phyloP scores from a whole-genome alignment of 2,888 invertebrate genomes.

The Polyploca ridens region DNA sequence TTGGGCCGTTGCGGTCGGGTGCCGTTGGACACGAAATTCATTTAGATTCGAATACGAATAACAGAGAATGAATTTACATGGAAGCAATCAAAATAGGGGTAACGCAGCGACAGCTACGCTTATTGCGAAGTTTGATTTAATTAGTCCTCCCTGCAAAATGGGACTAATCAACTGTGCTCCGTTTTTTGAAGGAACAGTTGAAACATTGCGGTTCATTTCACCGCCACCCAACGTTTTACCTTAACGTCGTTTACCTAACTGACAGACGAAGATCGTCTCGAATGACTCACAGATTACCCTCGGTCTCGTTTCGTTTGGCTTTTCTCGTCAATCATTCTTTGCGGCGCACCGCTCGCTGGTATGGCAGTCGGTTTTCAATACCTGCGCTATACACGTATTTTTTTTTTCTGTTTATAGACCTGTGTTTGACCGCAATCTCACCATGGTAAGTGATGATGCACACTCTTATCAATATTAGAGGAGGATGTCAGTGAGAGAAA shows the following conservation, averaged over 20 bases:
- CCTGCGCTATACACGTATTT: not conserved
- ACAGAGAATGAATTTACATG: conserved; percentile 69
- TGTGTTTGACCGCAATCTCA: no score
- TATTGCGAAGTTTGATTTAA: conserved; percentile 68
- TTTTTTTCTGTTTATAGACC: no score
- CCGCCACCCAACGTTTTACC: not conserved
- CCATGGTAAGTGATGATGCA: no score
- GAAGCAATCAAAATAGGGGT: conserved; percentile 73
- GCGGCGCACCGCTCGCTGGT: conserved; percentile 14
- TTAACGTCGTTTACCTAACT: not conserved
- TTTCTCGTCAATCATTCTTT: conserved; percentile 31
- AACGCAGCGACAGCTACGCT: conserved; percentile 45
- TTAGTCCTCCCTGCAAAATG: conserved; percentile 62
- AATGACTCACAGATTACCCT: conserved; percentile 7
- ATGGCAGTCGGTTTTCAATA: conserved; percentile 2
- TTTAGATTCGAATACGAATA: conserved; percentile 65
- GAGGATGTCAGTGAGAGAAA: not conserved
- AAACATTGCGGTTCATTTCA: conserved; percentile 31
- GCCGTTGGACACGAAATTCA: conserved; percentile 66
- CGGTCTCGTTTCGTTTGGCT: conserved; percentile 14
- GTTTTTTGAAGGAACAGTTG: conserved; percentile 32
- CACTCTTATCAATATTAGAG: conserved; percentile 19
- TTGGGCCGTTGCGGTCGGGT: conserved; percentile 56
- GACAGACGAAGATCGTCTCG: conserved; percentile 2
- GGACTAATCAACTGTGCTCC: conserved; percentile 51